Evolutionary conservation across 23 tunicate species (phyloP), one percentile per base, ranked within the genome.

Genomic region (Ciona savignyi): DNA sequence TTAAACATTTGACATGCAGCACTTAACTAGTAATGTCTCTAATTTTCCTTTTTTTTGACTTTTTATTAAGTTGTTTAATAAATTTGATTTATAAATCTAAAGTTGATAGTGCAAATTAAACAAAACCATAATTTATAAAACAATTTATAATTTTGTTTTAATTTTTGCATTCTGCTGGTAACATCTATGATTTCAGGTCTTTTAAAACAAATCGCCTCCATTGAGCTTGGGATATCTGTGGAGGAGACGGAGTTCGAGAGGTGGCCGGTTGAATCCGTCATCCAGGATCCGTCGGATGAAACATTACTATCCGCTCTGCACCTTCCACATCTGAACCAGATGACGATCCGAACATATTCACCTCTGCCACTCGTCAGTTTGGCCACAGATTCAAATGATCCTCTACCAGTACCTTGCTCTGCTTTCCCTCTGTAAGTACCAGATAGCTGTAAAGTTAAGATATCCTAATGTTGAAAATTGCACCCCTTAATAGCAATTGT

Each of bases 231-330:
- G 0, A 88, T 88, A 23, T 80, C 87, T 27, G 63, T 62, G 11
- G n/a, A 62, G 3, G 96, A 88, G 66, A 69, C 86, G 22, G 28
- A 61, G 27, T 88, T 88, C 73, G 87, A 88, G 32, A 62, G 71
- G n/a, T 93, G 98, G 98, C 98, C 93, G 11, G 66, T 34, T 2
- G 85, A 61, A 25, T 56, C 49, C n/a, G 28, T 73, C 30, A 30
- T 72, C 25, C 11, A 33, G 2, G 35, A 65, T 2, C 87, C 81
- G 2, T 65, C 83, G 0, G 83, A 88, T 28, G 63, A 51, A 67
- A 77, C 87, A 33, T 66, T 70, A 22, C 67, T 88, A 6, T 64
- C 67, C 1, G 30, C 83, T 29, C 32, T 88, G 20, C 70, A 73
- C n/a, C 60, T 88, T 30, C 96, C 96, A n/a, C 77, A 71, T 21